Evolutionary conservation across 2,797 vertebrate species (phyloP).

Genomic region (Rousettus madagascariensis): DNA sequence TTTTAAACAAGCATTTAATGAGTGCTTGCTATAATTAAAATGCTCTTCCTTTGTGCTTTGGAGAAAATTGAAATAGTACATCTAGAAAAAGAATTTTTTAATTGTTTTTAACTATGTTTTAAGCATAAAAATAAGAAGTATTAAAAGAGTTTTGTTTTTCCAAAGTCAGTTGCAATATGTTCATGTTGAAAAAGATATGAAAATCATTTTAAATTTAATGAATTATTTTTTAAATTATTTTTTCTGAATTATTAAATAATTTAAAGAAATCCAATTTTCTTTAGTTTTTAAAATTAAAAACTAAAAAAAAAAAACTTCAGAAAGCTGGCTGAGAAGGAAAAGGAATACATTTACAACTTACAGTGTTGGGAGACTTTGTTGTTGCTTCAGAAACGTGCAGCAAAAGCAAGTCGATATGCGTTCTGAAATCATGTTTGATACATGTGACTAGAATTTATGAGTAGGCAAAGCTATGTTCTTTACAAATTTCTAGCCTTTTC

Average conservation of each 20-base stretch:
- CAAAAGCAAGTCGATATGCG: not conserved
- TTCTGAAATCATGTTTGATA: not conserved
- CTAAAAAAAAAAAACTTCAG: conserved; percentile 1
- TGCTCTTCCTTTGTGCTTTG: not conserved
- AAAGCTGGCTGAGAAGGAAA: not conserved
- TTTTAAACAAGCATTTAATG: not conserved
- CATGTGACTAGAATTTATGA: not conserved
- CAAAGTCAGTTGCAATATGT: conserved; percentile 58
- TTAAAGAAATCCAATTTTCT: not conserved
- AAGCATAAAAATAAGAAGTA: conserved; percentile 63
- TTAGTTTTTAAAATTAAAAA: not conserved
- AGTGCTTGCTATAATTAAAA: not conserved
- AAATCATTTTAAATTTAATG: not conserved
- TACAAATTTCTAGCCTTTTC: conserved; percentile 2
- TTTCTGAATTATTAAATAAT: not conserved
- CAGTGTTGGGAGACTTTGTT: not conserved
- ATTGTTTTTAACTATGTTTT: conserved; percentile 58
- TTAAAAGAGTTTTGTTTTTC: conserved; percentile 64
- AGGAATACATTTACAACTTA: not conserved
- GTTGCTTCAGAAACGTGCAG: not conserved
- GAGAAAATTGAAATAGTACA: conserved; percentile 44
- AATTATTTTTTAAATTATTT: not conserved
- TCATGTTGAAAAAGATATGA: not conserved
- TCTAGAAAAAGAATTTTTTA: conserved; percentile 59
- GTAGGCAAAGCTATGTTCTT: not conserved